phyloP scores from a whole-genome alignment of 2,797 vertebrate genomes.

The Anguilla marmorata region DNA sequence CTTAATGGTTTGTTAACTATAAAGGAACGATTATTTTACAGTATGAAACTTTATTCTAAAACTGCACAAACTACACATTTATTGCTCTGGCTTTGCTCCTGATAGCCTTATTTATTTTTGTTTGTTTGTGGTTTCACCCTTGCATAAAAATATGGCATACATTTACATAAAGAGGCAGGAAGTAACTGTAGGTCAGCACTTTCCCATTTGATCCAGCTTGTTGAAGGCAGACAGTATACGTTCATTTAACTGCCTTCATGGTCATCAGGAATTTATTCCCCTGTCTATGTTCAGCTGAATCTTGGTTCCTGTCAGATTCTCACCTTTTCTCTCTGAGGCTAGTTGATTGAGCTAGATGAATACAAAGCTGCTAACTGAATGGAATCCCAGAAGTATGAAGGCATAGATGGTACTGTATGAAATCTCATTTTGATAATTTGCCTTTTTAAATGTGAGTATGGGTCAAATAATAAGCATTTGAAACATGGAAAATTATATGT shows the following conservation, averaged over 20 bases:
- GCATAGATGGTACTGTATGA: background rate
- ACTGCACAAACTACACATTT: background rate
- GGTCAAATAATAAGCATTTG: background rate
- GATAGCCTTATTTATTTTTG: slow-evolving; percentile 1
- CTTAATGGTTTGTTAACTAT: background rate
- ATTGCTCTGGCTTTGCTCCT: background rate
- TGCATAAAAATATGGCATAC: background rate
- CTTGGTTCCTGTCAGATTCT: background rate
- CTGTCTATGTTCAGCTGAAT: background rate
- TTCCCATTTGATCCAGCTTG: background rate
- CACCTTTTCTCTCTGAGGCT: background rate
- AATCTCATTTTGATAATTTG: background rate
- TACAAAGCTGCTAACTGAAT: no score
- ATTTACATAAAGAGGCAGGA: background rate
- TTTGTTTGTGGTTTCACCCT: background rate
- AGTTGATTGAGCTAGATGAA: background rate
- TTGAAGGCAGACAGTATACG: background rate
- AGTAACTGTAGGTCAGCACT: background rate
- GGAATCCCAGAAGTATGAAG: background rate
- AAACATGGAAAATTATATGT: no score
- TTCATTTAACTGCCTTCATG: background rate
- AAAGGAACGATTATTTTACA: background rate
- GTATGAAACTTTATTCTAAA: background rate
- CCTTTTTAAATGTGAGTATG: background rate
- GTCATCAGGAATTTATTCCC: background rate